phyloP scores from a whole-genome alignment of 2,113 vertebrate species.

The Hoplias malabaricus region DNA sequence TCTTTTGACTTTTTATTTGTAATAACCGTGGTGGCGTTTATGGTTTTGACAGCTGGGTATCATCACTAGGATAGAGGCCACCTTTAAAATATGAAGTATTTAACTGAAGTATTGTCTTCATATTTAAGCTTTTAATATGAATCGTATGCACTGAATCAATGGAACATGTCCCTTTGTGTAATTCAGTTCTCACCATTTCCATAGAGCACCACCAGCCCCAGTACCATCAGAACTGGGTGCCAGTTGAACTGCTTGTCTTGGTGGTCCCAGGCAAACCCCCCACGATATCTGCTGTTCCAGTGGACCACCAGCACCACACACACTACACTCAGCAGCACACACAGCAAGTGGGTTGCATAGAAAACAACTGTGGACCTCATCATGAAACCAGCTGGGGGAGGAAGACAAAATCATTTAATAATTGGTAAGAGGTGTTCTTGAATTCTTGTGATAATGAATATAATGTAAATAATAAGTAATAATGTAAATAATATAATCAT shows the following conservation, averaged over 20 bases:
- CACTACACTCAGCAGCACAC: slow-evolving; percentile 72
- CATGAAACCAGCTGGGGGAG: slow-evolving; percentile 35
- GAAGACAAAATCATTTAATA: background rate
- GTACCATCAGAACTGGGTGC: slow-evolving; percentile 91
- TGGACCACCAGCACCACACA: slow-evolving; percentile 75
- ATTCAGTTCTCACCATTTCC: slow-evolving; percentile 86
- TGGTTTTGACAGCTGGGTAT: too few relatives aligned
- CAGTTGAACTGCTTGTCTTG: slow-evolving; percentile 82
- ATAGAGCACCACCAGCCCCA: slow-evolving; percentile 84
- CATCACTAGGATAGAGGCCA: too few relatives aligned
- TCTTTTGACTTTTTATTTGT: too few relatives aligned
- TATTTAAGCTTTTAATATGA: too few relatives aligned
- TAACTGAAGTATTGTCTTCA: too few relatives aligned
- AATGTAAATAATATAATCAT: too few relatives aligned
- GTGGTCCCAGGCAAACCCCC: slow-evolving; percentile 84
- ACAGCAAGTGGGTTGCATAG: slow-evolving; percentile 67
- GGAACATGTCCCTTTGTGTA: too few relatives aligned
- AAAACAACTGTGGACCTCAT: slow-evolving; percentile 73
- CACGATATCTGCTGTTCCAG: slow-evolving; percentile 81
- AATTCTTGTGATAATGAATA: too few relatives aligned
- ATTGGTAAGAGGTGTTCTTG: background rate
- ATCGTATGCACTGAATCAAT: too few relatives aligned
- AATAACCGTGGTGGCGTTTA: too few relatives aligned
- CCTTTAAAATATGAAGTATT: too few relatives aligned
- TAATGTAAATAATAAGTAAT: too few relatives aligned